phyloP scores from a whole-genome alignment of 2,888 invertebrate genomes.

The Drosophila subquinaria region DNA sequence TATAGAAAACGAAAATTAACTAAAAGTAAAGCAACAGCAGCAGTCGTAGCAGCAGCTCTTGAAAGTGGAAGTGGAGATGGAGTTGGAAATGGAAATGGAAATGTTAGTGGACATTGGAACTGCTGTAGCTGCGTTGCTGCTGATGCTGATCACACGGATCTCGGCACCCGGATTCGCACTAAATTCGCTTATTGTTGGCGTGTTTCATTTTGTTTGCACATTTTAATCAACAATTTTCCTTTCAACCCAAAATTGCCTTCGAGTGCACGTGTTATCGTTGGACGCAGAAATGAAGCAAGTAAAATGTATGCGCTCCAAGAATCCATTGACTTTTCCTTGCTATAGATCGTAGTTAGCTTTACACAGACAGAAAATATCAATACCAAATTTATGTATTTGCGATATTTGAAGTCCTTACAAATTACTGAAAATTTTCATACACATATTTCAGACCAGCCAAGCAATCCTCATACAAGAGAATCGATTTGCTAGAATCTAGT shows the following conservation, averaged over 20 bases:
- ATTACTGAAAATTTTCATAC: neutral
- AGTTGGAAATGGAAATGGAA: neutral
- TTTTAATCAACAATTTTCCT: constrained; percentile 27
- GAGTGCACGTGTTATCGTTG: constrained; percentile 38
- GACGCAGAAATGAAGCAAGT: constrained; percentile 54
- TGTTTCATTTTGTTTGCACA: constrained; percentile 50
- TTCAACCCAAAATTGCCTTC: constrained; percentile 44
- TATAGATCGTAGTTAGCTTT: neutral
- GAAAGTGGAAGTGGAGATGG: neutral
- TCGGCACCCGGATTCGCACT: constrained; percentile 23
- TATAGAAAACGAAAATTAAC: constrained; percentile 24
- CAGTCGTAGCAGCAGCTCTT: neutral
- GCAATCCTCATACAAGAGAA: neutral
- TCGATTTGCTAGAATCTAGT: neutral
- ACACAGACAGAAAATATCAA: neutral
- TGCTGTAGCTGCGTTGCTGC: constrained; percentile 5
- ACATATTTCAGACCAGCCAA: neutral
- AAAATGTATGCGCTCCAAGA: constrained; percentile 54
- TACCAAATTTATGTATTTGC: neutral
- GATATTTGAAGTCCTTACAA: neutral
- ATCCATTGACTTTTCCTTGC: constrained; percentile 2
- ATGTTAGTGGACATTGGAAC: neutral
- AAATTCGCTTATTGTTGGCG: constrained; percentile 45
- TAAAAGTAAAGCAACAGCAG: neutral
- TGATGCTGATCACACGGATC: constrained; percentile 12